Base-by-base conservation (phyloP, 2,797 vertebrate genomes). In the Sebastes iracundus region DNA sequence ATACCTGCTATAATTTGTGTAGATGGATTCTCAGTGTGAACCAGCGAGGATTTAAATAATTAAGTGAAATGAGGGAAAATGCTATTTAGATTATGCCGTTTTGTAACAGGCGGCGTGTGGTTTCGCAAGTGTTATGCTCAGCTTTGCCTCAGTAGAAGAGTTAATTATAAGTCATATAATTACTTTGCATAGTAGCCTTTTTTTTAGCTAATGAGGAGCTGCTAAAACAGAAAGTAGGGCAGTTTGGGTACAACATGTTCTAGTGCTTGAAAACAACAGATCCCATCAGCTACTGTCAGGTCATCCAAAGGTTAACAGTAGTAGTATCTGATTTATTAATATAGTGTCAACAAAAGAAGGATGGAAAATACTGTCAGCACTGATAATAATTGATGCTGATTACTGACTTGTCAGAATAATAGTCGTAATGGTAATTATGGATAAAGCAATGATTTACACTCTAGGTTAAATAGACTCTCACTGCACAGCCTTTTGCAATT, bases 21-120 rank as follows among this genome's bases (percentile, higher is more conserved):
- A 88, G 90, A 94, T 92, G 88, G 86, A 86, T 94, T 90, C 85
- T 85, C 83, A 58, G 83, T 68, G 69, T 77, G 78, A 92, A 82
- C 65, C 77, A 61, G 67, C 13, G 32, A 74, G 83, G 30, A 82
- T 84, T 90, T 83, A 72, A 86, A 87, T 90, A 88, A 92, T 92
- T 68, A 80, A 87, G 77, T 64, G 23, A 87, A 90, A 86, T 82
- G 75, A 59, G 68, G 53, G 33, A 55, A 86, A 84, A 84, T 71
- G 63, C 72, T 59, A 77, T 91, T 85, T 72, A 69, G 33, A 80
- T 72, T 62, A 49, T 79, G 67, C 30, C 4, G 55, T 69, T 92
- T 89, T 77, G 32, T 81, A 87, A 85, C 55, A 49, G 81, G 8
- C 2, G 1, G 58, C 53, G 1, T 84, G 75, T 61, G 81, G 70